Evolutionary conservation across 2,113 vertebrate genomes (phyloP).

Genomic region (Amia ocellicauda): DNA sequence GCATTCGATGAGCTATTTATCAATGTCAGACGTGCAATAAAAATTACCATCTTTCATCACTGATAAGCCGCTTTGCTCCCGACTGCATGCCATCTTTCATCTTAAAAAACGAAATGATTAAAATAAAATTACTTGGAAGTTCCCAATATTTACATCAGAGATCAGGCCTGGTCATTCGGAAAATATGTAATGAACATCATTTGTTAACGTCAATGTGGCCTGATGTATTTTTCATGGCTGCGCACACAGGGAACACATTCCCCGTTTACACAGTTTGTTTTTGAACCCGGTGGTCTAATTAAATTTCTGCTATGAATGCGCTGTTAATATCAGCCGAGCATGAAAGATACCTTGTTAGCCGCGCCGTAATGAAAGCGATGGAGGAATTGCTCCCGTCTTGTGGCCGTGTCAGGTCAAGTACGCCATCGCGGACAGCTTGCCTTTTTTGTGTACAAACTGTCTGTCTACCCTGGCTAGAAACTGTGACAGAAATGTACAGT

Average conservation of each 20-base stretch:
- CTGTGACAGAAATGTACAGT: no score
- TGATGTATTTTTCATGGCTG: constrained; percentile 47
- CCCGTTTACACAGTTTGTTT: constrained; percentile 37
- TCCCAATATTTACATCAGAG: constrained; percentile 51
- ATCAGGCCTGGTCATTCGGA: constrained; percentile 57
- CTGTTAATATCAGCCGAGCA: constrained; percentile 57
- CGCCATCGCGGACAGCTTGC: not conserved
- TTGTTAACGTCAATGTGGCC: constrained; percentile 68
- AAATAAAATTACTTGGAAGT: constrained; percentile 49
- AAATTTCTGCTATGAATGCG: constrained; percentile 59
- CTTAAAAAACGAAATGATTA: constrained; percentile 40
- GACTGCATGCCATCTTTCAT: constrained; percentile 33
- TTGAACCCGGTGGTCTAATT: constrained; percentile 68
- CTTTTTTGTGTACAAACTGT: not conserved
- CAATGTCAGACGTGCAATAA: constrained; percentile 42
- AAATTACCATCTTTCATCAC: constrained; percentile 28
- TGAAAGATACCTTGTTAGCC: constrained; percentile 59
- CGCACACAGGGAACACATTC: constrained; percentile 27
- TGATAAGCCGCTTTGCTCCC: constrained; percentile 19
- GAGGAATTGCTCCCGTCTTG: constrained; percentile 16
- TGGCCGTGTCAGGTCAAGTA: not conserved
- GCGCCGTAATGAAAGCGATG: constrained; percentile 48
- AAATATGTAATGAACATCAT: constrained; percentile 68
- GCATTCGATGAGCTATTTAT: constrained; percentile 37
- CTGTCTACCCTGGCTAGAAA: no score